phyloP scores from a whole-genome alignment of 2,113 vertebrate species.

The Odontophorus gujanensis region DNA sequence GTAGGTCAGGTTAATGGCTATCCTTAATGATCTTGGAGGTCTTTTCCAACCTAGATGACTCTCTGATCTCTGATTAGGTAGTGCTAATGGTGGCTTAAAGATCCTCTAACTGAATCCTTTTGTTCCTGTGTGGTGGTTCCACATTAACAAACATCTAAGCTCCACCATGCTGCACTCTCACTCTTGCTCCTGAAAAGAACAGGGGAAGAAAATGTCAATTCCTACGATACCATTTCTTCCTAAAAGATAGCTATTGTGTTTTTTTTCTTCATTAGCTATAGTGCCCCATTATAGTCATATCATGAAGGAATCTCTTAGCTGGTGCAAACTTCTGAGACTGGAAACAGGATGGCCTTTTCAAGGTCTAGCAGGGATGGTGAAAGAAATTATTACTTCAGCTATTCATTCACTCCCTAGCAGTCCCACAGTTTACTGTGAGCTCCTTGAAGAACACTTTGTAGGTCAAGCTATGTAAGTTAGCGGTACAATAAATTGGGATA shows the following conservation, averaged over 20 bases:
- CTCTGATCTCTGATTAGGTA: background rate
- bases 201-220: background rate
- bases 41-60: background rate
- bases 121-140: background rate
- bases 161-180: background rate
- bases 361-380: background rate
- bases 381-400: background rate
- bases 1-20: background rate
- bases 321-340: background rate
- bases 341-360: background rate
- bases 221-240: background rate
- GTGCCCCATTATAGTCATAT: background rate
- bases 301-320: background rate
- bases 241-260: background rate
- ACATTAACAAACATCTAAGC: background rate
- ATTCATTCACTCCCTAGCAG: background rate
- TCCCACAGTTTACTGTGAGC: rapidly evolving
- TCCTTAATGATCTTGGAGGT: background rate
- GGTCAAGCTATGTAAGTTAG: background rate
- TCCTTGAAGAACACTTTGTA: background rate
- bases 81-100: background rate
- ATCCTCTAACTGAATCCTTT: background rate
- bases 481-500: background rate
- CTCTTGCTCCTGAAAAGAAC: background rate
- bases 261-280: background rate